Base-by-base conservation (phyloP, 2,113 vertebrate species). In the Cichladusa arquata region DNA sequence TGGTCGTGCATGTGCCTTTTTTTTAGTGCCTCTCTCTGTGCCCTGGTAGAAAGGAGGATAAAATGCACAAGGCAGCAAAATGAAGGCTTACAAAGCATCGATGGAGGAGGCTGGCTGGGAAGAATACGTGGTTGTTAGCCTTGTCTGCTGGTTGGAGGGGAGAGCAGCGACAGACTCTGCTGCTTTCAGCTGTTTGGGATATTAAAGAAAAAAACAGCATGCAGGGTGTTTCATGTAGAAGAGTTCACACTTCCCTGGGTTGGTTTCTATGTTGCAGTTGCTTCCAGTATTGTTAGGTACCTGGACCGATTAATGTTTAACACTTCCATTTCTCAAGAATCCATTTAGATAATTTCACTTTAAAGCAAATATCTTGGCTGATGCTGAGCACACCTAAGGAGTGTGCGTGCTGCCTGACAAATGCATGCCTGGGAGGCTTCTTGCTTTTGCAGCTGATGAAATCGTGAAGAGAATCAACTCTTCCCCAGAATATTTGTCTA, bases 381-480 rank as follows among this genome's bases (percentile, higher is more conserved):
- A 19, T 15, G n/a, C 42, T 66, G 51, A 71, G 74, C 53, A 28
- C 71, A 93, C 94, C 95, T 77, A 44, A 70, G 78, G 69, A 74
- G 1, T 77, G 47, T 17, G 6, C 38, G 0, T 29, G 56, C 51
- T 86, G 81, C 34, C 78, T 93, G 67, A 54, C 44, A 73, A 88
- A 81, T 38, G 22, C 44, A 19, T 0, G 36, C 76, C 86, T 42
- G 19, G 56, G 82, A 92, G 85, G 64, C 64, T 81, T 33, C 17
- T 91, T 80, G 18, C 62, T 86, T 45, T 65, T 86, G 79, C 56
- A 48, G 1, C 64, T 70, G 81, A 51, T 86, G 76, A 82, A 93
- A 76, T 77, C 87, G 80, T 65, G 40, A 74, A 72, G 70, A 65
- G 25, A 48, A 73, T 61, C 50, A 40, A 0, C 42, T 95, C 47